Evolutionary conservation across 2,888 invertebrate species (phyloP).

Genomic region (Caenorhabditis angaria): DNA sequence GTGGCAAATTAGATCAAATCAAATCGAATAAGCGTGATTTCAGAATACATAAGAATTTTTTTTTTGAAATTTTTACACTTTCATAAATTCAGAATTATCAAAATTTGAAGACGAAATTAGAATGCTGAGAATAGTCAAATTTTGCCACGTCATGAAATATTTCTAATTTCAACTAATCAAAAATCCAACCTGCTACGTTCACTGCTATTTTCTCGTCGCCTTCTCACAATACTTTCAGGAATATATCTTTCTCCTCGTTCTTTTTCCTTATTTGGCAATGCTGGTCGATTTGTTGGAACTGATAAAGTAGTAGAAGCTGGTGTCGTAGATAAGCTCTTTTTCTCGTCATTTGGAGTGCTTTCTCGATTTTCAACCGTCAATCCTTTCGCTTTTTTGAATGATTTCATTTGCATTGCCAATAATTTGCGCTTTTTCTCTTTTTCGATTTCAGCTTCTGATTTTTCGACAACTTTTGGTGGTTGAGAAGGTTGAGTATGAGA

Average conservation of each 20-base stretch:
- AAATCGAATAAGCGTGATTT: no score
- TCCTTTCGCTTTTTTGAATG: conserved; percentile 3
- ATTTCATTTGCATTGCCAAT: conserved; percentile 10
- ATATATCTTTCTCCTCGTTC: conserved; percentile 25
- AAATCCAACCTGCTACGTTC: not conserved
- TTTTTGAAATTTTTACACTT: no score
- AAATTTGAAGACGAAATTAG: no score
- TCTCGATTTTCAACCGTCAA: not conserved
- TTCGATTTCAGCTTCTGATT: not conserved
- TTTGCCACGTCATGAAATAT: not conserved
- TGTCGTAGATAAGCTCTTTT: not conserved
- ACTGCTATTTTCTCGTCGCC: not conserved
- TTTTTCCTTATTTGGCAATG: conserved; percentile 34
- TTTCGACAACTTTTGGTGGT: not conserved
- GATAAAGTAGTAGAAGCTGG: no score
- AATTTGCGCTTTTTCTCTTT: not conserved
- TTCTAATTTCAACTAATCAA: not conserved
- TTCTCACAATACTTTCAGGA: conserved; percentile 14
- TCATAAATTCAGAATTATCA: no score
- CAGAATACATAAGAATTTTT: no score
- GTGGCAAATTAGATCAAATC: no score
- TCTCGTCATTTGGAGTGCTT: not conserved
- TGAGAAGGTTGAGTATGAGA: not conserved
- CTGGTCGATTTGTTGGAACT: conserved; percentile 22
- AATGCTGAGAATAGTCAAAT: not conserved